phyloP scores from a whole-genome alignment of 2,888 invertebrate species.

The Odontocolon sp. region DNA sequence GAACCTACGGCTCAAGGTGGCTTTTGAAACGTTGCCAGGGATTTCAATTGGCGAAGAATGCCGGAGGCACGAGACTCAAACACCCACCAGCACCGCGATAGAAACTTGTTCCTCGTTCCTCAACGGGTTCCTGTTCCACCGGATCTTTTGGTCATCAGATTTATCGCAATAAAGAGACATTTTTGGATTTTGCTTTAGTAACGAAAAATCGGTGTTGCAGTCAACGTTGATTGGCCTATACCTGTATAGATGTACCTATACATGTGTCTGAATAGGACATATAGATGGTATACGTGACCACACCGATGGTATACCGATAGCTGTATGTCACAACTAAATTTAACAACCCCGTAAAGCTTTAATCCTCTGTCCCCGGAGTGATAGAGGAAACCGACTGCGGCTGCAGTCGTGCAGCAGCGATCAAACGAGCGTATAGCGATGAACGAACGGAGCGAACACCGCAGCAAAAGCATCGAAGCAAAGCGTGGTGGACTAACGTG shows the following conservation, averaged over 20 bases:
- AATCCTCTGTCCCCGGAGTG: constrained; percentile 34
- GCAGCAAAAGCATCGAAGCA: constrained; percentile 22
- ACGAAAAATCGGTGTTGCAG: constrained; percentile 18
- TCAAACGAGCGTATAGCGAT: constrained; percentile 30
- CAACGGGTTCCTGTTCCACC: constrained; percentile 30
- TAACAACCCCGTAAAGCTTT: constrained; percentile 34
- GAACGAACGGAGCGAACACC: constrained; percentile 19
- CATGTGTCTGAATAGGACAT: neutral
- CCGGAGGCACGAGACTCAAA: constrained; percentile 46
- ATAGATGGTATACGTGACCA: neutral
- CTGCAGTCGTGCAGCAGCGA: constrained; percentile 3
- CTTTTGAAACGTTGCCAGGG: constrained; percentile 76
- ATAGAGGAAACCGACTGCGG: constrained; percentile 8
- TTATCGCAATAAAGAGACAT: neutral
- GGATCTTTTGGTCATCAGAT: neutral
- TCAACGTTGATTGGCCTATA: too few species aligned
- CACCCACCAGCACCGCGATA: constrained; percentile 31
- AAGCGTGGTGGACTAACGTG: constrained; percentile 18
- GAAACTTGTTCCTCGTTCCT: constrained; percentile 53
- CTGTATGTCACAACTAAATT: constrained; percentile 34
- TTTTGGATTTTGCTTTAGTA: neutral
- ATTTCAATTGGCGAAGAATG: constrained; percentile 74
- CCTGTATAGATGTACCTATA: too few species aligned
- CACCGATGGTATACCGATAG: too few species aligned
- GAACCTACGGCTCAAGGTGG: constrained; percentile 62